Conservation (phyloP, 2,888 invertebrate species). For the Pandemis heparana region DNA sequence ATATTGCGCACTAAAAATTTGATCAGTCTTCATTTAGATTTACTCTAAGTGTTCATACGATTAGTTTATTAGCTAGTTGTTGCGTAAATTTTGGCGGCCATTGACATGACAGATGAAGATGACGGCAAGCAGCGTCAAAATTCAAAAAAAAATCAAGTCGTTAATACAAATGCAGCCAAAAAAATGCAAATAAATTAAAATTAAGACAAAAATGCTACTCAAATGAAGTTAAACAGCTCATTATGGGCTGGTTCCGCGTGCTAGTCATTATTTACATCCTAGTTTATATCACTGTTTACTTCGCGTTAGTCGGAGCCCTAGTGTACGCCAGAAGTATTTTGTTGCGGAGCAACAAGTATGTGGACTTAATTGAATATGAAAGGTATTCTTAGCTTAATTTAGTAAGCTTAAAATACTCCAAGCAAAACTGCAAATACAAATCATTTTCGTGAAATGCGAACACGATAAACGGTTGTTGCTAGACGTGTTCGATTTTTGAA, state of each 20-base stretch:
- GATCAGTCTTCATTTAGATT: too few species aligned
- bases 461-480: not conserved
- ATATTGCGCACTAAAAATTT: too few species aligned
- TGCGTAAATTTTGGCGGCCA: not conserved
- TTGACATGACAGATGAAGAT: not conserved
- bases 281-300: slow-evolving; percentile 65
- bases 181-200: slow-evolving; percentile 6
- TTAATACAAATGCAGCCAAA: slow-evolving; percentile 6
- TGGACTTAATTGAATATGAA: slow-evolving; percentile 41
- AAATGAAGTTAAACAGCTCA: slow-evolving; percentile 44
- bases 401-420: not conserved
- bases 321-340: slow-evolving; percentile 67
- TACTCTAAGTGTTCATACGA: too few species aligned
- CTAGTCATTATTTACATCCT: slow-evolving; percentile 70
- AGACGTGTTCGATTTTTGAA: not conserved
- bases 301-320: slow-evolving; percentile 69
- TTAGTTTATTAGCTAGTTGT: not conserved
- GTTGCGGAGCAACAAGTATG: slow-evolving; percentile 59
- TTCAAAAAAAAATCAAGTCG: not conserved
- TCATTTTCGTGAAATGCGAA: not conserved
- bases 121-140: not conserved
- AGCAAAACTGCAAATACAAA: not conserved
- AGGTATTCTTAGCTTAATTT: slow-evolving; percentile 1
- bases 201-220: slow-evolving; percentile 16
- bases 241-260: slow-evolving; percentile 69